Conservation (phyloP, 2,797 vertebrate genomes). For the Rousettus madagascariensis region DNA sequence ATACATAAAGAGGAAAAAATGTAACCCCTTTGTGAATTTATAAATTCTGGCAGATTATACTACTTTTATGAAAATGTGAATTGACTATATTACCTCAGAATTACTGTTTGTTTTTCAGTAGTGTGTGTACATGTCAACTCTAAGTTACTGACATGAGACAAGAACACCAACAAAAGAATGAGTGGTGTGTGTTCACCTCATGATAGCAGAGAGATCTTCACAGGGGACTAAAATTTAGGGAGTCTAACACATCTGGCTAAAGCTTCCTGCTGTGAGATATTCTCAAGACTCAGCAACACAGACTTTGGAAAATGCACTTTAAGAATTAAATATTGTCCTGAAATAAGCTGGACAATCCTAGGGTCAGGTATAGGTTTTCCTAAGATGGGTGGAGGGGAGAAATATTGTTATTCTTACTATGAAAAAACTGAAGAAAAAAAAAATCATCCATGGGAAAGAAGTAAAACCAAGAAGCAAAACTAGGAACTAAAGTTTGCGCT, state of each 20-base stretch:
- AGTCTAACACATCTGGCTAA: not conserved
- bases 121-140: not conserved
- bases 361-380: not conserved
- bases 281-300: not conserved
- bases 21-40: not conserved
- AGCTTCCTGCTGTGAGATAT: not conserved
- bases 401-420: not conserved
- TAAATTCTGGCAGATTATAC: not conserved
- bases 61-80: slow-evolving; percentile 30
- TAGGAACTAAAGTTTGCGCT: not conserved
- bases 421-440: slow-evolving; percentile 2
- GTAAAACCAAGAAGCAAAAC: slow-evolving; percentile 13
- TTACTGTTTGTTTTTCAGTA: slow-evolving; percentile 14
- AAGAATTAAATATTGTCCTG: not conserved
- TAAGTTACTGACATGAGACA: not conserved
- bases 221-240: not conserved
- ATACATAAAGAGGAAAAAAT: not conserved
- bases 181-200: not conserved
- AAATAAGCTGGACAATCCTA: not conserved
- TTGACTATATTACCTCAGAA: not conserved
- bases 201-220: not conserved
- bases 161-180: not conserved
- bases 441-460: not conserved
- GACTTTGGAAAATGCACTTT: slow-evolving; percentile 7
- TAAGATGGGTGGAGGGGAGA: not conserved